These are phyloP conservation scores for Agelastica alni DNA, from an alignment of 2,888 invertebrate species.

Conservation along the genomic window DNA sequence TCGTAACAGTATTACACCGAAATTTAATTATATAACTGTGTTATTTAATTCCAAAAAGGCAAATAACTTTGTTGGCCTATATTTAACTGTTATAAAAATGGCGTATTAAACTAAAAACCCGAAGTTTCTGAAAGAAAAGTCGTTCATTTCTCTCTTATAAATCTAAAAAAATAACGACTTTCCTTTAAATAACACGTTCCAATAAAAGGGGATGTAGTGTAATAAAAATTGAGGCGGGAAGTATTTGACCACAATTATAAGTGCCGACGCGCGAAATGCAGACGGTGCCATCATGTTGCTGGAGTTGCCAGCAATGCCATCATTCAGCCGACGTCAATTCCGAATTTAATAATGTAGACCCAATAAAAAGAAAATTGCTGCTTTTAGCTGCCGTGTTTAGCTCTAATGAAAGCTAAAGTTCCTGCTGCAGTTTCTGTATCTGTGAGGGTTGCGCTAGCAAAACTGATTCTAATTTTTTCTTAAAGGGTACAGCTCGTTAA, in stretches of 20 bases:
- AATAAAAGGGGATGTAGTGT: neutral
- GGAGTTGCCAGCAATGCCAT: neutral
- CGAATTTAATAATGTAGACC: slow-evolving; percentile 20
- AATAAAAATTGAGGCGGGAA: neutral
- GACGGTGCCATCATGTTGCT: neutral
- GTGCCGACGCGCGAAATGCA: neutral
- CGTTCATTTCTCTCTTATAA: no score
- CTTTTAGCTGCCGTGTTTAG: slow-evolving; percentile 5
- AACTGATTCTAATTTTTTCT: no score
- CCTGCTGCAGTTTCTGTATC: neutral
- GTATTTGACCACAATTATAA: slow-evolving; percentile 1
- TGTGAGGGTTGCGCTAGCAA: no score
- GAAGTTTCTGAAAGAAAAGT: no score
- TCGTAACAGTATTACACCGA: no score
- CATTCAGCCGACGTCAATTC: slow-evolving; percentile 12
- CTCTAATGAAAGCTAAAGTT: neutral
- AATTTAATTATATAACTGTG: no score
- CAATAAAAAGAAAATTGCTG: slow-evolving; percentile 21
- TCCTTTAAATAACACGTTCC: neutral
- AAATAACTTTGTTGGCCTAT: no score
- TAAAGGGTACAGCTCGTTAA: no score
- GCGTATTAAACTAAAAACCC: no score
- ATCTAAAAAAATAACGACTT: neutral
- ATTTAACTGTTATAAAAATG: no score
- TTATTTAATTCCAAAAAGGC: no score